Conservation (phyloP, 2,113 vertebrate species). For the Zosterops borbonicus region DNA sequence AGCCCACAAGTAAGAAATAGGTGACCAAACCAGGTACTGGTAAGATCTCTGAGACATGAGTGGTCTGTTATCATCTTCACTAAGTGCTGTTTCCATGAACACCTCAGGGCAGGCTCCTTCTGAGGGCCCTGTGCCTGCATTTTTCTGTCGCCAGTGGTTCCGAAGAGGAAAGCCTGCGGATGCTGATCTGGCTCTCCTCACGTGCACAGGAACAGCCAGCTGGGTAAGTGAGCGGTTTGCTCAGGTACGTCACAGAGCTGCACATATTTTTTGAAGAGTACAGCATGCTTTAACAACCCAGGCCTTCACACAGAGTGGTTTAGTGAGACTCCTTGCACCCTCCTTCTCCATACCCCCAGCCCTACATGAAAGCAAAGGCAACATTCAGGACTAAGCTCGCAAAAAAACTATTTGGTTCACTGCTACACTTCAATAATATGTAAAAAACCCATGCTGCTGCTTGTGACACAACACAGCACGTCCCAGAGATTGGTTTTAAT, state of each 20-base stretch:
- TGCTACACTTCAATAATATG: not conserved
- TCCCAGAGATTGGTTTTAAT: not conserved
- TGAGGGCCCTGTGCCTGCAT: rapidly evolving
- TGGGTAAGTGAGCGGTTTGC: not conserved
- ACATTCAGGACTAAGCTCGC: not conserved
- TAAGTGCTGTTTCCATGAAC: not conserved
- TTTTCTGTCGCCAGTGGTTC: rapidly evolving
- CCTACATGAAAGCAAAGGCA: not conserved
- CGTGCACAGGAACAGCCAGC: rapidly evolving
- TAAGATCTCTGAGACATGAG: not conserved
- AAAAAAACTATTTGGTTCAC: not conserved
- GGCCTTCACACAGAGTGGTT: not conserved
- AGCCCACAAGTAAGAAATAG: not conserved
- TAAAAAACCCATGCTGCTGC: not conserved
- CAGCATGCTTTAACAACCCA: not conserved
- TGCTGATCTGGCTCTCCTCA: not conserved
- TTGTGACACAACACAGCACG: not conserved
- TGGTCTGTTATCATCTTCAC: not conserved
- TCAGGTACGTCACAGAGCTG: not conserved
- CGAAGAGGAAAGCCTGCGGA: rapidly evolving
- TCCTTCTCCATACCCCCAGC: not conserved
- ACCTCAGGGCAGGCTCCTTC: not conserved
- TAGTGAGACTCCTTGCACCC: not conserved
- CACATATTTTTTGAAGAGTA: not conserved
- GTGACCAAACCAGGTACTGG: not conserved